Evolutionary conservation across 2,113 vertebrate species (phyloP), one percentile per base, ranked within the genome.

Genomic region (Falco punctatus): DNA sequence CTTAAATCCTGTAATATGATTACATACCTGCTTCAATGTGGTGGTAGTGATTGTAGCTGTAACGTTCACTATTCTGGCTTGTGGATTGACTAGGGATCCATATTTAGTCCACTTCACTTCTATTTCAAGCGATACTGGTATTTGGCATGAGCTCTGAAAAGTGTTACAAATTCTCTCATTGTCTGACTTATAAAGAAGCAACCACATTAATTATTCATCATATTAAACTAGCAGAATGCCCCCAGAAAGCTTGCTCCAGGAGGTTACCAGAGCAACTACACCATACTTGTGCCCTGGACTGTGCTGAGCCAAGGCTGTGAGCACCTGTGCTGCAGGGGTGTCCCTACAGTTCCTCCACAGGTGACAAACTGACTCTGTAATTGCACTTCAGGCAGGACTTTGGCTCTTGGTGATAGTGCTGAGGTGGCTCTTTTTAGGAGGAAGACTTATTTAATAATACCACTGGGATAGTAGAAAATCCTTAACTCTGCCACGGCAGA

Each of bases 81-180:
- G 99, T 19, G 99, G 98, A 88, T 99, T 99, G 91, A 98, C 62
- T 67, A 99, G 85, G 79, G 99, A 98, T 61, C 99, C 99, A 1
- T 99, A 99, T 66, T 99, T 99, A 40, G 99, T 99, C 99, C 99
- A 99, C 90, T 97, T 97, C 88, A 99, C 98, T 97, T 99, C 98
- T 57, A 99, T 94, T 69, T 98, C 98, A 88, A 98, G 96, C 11
- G 99, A 98, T 61, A 99, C 87, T 0, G 99, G 99, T 58, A 99
- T 98, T 81, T 98, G 98, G 97, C 99, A 99, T 6, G 97, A 88
- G 69, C 81, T 94, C 98, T 98, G 91, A 38, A 96, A 96, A 66
- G 67, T 2, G 24, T 61, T 46, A 86, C 6, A 64, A 82, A 73
- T 51, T 55, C 64, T 74, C 40, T 95, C 73, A 86, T 72, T 95